Base-by-base conservation (phyloP, 2,797 vertebrate species). In the Bovichtus diacanthus region DNA sequence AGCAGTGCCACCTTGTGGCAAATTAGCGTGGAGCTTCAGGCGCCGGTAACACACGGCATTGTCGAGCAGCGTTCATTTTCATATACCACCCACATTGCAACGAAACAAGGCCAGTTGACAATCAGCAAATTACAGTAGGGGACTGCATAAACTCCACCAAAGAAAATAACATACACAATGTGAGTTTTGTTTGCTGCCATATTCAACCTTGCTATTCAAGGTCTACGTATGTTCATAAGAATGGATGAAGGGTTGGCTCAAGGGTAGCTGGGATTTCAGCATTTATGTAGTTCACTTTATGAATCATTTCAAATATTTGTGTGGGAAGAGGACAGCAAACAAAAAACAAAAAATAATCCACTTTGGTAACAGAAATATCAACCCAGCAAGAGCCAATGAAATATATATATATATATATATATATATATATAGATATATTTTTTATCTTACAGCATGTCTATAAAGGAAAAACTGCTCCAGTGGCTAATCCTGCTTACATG, bases 391-490 rank as follows among this genome's bases (percentile, higher is more conserved):
- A 81, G 25, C 55, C 51, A 41, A 21, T 41, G 6, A 25, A 69
- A 34, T 34, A 6, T 34, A 61, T 75, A 36, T 46, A 62, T 73
- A 53, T 76, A 61, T 75, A 36, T 46, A 62, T 73, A 53, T 76
- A n/a, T n/a, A n/a, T n/a, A n/a, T n/a, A n/a, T n/a, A n/a, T n/a
- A n/a, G n/a, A n/a, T n/a, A 62, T 73, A 53, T 76, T n/a, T n/a
- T n/a, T n/a, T 60, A 81, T 83, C 49, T 75, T 66, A 49, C 69
- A 68, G 51, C 73, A 61, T 39, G 67, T 55, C 60, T 67, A 15
- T 55, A 54, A 70, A 43, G 2, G 60, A 34, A 75, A 70, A 46
- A 39, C 44, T n/a, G 21, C 70, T 68, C 29, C 49, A 15, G 67
- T 46, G 43, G 36, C 53, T 82, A 66, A 86, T 72, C 63, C 76